Evolutionary conservation across 2,797 vertebrate species (phyloP).

Genomic region (Sphenodon punctatus): DNA sequence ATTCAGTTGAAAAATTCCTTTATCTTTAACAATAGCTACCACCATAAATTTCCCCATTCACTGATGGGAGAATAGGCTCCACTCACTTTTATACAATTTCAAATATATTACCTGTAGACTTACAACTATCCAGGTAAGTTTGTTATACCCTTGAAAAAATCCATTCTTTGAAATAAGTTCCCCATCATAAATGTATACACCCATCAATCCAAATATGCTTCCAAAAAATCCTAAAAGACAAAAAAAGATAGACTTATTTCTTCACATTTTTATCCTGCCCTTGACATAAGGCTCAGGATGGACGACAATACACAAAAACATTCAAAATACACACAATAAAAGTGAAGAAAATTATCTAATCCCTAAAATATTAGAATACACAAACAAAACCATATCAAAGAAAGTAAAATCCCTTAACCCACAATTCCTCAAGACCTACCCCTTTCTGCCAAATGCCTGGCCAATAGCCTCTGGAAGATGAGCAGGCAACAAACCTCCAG

Average conservation of each 20-base stretch:
- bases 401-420: too few species aligned
- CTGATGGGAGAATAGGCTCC: neutral
- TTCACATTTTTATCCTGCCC: too few species aligned
- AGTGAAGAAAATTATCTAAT: too few species aligned
- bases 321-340: too few species aligned
- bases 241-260: conserved; percentile 21
- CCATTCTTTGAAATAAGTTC: conserved; percentile 88
- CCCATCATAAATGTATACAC: conserved; percentile 93
- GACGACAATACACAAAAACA: too few species aligned
- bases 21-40: neutral
- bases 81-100: neutral
- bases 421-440: too few species aligned
- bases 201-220: conserved; percentile 91
- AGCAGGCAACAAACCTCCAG: too few species aligned
- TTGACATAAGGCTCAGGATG: too few species aligned
- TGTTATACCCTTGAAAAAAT: conserved; percentile 98
- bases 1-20: neutral
- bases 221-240: conserved; percentile 89
- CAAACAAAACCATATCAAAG: too few species aligned
- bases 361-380: too few species aligned
- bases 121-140: conserved; percentile 92
- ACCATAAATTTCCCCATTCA: neutral
- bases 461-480: too few species aligned
- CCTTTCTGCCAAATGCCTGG: too few species aligned
- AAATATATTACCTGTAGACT: conserved; percentile 87